Conservation (phyloP, 2,113 vertebrate genomes). For the Girardinichthys multiradiatus region DNA sequence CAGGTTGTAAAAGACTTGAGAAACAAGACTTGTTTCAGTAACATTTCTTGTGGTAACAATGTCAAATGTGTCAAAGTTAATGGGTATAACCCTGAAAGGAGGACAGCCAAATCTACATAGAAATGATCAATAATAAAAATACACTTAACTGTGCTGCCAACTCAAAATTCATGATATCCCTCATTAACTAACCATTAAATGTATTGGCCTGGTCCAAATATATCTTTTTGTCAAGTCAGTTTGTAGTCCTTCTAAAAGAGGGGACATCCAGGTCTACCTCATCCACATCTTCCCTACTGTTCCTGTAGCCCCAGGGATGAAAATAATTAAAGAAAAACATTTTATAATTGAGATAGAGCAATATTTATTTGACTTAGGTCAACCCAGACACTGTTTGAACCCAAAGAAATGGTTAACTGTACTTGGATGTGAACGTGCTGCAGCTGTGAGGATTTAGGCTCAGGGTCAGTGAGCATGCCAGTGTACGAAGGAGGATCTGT, state of each 20-base stretch:
- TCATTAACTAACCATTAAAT: background rate
- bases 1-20: background rate
- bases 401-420: constrained; percentile 13
- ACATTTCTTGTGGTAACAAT: background rate
- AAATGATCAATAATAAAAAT: too few species aligned
- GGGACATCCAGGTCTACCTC: too few species aligned
- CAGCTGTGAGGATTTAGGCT: constrained; percentile 26
- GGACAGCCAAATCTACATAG: background rate
- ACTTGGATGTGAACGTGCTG: constrained; percentile 9
- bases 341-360: background rate
- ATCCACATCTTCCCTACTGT: too few species aligned
- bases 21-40: background rate
- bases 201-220: background rate
- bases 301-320: too few species aligned
- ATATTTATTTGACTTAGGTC: background rate
- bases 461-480: constrained; percentile 41
- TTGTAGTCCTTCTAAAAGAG: too few species aligned
- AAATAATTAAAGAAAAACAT: too few species aligned
- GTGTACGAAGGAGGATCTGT: constrained; percentile 21
- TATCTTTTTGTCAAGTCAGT: background rate
- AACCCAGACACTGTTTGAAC: constrained; percentile 35
- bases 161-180: background rate
- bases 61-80: background rate
- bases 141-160: background rate
- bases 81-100: too few species aligned